A percentile compares a stretch with the other conserved stretches of the same genome.
These are phyloP conservation scores for Augiades crinisus DNA, from an alignment of 2,888 invertebrate genomes.

Conservation along the genomic window DNA sequence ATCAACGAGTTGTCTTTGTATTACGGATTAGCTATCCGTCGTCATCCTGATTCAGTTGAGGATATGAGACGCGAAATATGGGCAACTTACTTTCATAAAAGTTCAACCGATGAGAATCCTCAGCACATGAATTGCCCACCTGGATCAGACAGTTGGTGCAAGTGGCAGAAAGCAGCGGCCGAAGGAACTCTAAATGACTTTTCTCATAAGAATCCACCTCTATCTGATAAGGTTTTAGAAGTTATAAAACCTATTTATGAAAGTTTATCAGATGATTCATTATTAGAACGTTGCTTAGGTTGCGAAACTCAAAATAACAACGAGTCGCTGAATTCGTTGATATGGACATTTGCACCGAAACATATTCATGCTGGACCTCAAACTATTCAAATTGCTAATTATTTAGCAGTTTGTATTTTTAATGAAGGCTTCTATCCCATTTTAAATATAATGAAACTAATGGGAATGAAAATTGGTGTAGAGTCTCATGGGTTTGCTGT, in stretches of 20 bases:
- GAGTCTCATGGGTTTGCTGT: no score
- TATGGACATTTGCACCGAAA: slow-evolving; percentile 36
- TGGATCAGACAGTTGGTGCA: slow-evolving; percentile 19
- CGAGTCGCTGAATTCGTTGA: slow-evolving; percentile 42
- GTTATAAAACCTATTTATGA: slow-evolving; percentile 31
- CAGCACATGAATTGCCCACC: slow-evolving; percentile 38
- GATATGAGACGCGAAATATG: slow-evolving; percentile 36
- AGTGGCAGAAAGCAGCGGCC: slow-evolving; percentile 15
- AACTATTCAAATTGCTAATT: background rate
- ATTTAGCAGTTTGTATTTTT: slow-evolving; percentile 37
- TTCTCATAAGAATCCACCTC: slow-evolving; percentile 34
- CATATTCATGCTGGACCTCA: slow-evolving; percentile 28
- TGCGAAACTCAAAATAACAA: slow-evolving; percentile 46
- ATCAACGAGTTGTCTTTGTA: slow-evolving; percentile 41
- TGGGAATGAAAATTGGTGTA: slow-evolving; percentile 29
- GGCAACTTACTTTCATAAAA: slow-evolving; percentile 41
- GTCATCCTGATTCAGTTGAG: slow-evolving; percentile 37
- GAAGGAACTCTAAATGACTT: slow-evolving; percentile 11
- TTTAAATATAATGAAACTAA: slow-evolving; percentile 27
- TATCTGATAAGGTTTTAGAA: slow-evolving; percentile 35
- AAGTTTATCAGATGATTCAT: slow-evolving; percentile 40
- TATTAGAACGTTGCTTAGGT: slow-evolving; percentile 41
- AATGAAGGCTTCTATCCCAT: slow-evolving; percentile 37
- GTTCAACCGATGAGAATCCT: slow-evolving; percentile 40
- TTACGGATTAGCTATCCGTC: slow-evolving; percentile 42